Evolutionary conservation across 2,888 invertebrate genomes (phyloP), one percentile per base, ranked within the genome.

Genomic region (Hirtodrosophila alboralis): DNA sequence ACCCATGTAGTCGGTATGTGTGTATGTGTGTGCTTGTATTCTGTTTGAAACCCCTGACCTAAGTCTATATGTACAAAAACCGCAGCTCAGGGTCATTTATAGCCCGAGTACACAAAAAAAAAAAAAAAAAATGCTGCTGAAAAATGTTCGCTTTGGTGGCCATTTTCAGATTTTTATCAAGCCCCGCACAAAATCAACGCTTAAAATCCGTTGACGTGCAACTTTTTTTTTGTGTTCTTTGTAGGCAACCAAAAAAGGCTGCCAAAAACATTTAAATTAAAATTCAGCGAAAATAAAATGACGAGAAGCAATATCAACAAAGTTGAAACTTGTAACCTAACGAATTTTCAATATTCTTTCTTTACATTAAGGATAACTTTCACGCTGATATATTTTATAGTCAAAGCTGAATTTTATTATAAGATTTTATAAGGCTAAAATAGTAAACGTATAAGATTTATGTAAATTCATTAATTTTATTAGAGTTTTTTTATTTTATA

Each of bases 191-290:
- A 84, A 77, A 80, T 84, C 84, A 68, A 65, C 59, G 84, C 79
- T 69, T 84, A 71, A 79, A 74, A 84, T 75, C 84, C 67, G 75
- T 70, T 81, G 67, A 73, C 63, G 60, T 73, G 66, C 57, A 60
- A 58, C 57, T 31, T 56, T 56, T 30, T 37, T 30, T 7, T 27
- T 12, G n/a, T 13, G 21, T 16, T 13, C 48, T 37, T 34, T 36
- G 26, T n/a, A 53, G 48, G 60, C 67, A 34, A 40, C 43, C 54
- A 59, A 69, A 59, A 69, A 78, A 65, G 59, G 65, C 79, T 75
- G 80, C 79, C 85, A 81, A 75, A 81, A 80, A 78, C 85, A 84
- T 78, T 80, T 84, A 84, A 84, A 80, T 84, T 80, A 80, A 80
- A 80, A 80, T 69, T 78, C 62, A 69, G 58, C 56, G 58, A 68